These are phyloP conservation scores for Astropecten irregularis DNA, from an alignment of 53 echinoderm and acorn worm species.

Conservation along the genomic window DNA sequence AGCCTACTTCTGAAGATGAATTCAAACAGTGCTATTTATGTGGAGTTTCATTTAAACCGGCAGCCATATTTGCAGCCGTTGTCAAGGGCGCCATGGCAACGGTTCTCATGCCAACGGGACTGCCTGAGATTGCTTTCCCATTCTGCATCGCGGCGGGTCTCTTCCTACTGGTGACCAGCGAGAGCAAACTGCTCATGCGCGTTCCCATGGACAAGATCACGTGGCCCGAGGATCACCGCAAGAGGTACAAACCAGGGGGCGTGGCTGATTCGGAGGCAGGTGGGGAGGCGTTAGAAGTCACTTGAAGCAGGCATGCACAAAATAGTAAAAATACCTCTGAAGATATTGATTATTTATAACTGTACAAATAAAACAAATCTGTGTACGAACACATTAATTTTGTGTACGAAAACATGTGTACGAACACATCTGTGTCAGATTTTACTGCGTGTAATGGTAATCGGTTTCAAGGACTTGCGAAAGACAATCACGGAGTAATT, in stretches of 20 bases:
- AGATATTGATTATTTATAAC: too few relatives aligned
- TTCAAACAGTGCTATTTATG: too few relatives aligned
- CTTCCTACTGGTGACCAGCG: conserved; percentile 70
- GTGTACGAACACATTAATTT: too few relatives aligned
- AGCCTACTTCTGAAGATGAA: too few relatives aligned
- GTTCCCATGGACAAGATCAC: conserved; percentile 79
- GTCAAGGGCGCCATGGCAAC: conserved; percentile 62
- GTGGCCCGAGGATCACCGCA: conserved; percentile 79
- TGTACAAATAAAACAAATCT: too few relatives aligned
- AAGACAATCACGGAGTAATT: too few relatives aligned
- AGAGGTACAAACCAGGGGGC: conserved; percentile 40
- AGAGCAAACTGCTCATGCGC: conserved; percentile 66
- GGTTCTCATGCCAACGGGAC: conserved; percentile 40
- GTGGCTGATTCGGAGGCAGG: conserved; percentile 32
- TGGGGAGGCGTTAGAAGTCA: conserved; percentile 17
- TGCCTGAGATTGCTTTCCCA: conserved; percentile 71
- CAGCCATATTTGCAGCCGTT: conserved; percentile 72
- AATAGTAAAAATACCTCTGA: too few relatives aligned
- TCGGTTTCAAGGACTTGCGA: too few relatives aligned
- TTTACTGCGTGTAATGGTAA: too few relatives aligned
- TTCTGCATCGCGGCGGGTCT: conserved; percentile 74
- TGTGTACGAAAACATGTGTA: too few relatives aligned
- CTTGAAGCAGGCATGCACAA: background rate
- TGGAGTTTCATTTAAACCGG: too few relatives aligned
- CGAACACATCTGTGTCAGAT: too few relatives aligned